Conservation (phyloP, 2,888 invertebrate genomes). For the Pteria penguin region DNA sequence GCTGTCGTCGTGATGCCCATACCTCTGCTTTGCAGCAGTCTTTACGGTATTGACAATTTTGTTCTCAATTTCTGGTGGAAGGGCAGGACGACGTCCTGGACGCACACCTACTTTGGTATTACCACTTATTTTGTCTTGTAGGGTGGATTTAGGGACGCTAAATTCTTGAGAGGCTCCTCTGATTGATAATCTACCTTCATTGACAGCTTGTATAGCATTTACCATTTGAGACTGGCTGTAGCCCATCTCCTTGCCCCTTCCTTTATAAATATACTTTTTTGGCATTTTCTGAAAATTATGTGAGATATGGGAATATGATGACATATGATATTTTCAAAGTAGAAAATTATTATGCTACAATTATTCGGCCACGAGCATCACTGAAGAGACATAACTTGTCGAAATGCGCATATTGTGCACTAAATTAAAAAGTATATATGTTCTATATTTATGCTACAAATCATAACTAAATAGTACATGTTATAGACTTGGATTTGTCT, state of each 20-base stretch:
- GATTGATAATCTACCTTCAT: slow-evolving; percentile 21
- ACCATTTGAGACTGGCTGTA: not conserved
- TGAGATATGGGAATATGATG: too few species aligned
- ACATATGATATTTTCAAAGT: too few species aligned
- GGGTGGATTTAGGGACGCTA: slow-evolving; percentile 33
- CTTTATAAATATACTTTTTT: not conserved
- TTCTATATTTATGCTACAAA: too few species aligned
- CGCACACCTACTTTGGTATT: slow-evolving; percentile 4
- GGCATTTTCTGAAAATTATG: not conserved
- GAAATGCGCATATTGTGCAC: too few species aligned
- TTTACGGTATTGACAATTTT: slow-evolving; percentile 43
- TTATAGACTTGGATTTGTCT: too few species aligned
- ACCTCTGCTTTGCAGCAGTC: slow-evolving; percentile 34
- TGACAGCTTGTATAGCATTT: not conserved
- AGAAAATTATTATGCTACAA: too few species aligned
- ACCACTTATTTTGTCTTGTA: slow-evolving; percentile 35
- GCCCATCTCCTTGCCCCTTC: not conserved
- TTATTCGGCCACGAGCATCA: too few species aligned
- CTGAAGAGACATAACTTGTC: too few species aligned
- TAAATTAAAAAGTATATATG: too few species aligned
- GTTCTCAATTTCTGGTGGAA: slow-evolving; percentile 33
- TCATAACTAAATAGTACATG: too few species aligned
- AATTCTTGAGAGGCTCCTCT: slow-evolving; percentile 35
- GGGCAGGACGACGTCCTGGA: slow-evolving; percentile 30
- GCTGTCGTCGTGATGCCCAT: slow-evolving; percentile 34